Conservation (phyloP, 2,113 vertebrate species). For the Hydrolagus affinis region DNA sequence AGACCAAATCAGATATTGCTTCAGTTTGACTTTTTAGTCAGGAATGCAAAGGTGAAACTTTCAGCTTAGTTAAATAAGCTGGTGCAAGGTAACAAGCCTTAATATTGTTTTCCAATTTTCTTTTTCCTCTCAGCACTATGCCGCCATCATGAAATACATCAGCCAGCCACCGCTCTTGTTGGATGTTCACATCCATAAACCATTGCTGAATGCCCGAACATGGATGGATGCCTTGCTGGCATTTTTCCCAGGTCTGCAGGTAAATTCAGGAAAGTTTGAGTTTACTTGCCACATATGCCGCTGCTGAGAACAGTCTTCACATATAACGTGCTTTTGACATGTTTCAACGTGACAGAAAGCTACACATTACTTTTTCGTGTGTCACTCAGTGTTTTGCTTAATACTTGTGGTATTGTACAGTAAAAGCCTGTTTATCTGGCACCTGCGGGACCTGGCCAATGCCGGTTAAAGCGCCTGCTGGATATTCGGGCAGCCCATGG, state of each 20-base stretch:
- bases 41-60: neutral
- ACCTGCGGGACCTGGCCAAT: no score
- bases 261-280: constrained; percentile 40
- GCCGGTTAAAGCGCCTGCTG: no score
- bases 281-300: neutral
- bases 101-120: neutral
- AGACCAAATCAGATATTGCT: neutral
- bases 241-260: constrained; percentile 95
- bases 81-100: no score
- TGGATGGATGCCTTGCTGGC: constrained; percentile 98
- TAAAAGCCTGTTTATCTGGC: no score
- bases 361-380: no score
- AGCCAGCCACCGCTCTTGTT: constrained; percentile 92
- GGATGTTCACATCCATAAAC: constrained; percentile 96
- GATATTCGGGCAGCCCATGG: no score
- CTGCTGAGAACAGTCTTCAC: no score
- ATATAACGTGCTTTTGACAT: no score
- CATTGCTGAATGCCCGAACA: constrained; percentile 87
- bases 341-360: no score
- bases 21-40: neutral
- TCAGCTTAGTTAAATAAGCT: neutral
- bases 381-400: no score
- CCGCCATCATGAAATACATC: constrained; percentile 98
- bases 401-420: no score
- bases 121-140: constrained; percentile 74